Conservation (phyloP, 2,888 invertebrate genomes). For the Bhutanitis thaidina region DNA sequence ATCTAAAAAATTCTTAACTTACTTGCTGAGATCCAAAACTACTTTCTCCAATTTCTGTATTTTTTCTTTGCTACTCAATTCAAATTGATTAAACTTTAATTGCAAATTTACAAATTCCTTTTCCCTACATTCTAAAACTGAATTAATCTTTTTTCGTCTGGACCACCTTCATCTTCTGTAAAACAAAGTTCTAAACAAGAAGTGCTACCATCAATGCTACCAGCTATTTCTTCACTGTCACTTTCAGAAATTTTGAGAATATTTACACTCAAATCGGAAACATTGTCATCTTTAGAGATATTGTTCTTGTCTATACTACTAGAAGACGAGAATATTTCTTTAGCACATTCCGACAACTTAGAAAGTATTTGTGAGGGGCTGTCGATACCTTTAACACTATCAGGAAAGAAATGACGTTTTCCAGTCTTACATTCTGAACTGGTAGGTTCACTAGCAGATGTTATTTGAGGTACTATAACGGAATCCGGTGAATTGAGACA, state of each 20-base stretch:
- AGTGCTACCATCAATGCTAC: slow-evolving; percentile 70
- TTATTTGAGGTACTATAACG: slow-evolving; percentile 44
- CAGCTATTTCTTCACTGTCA: slow-evolving; percentile 70
- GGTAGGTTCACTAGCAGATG: slow-evolving; percentile 66
- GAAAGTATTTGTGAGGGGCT: slow-evolving; percentile 70
- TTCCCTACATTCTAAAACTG: slow-evolving; percentile 63
- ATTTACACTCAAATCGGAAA: slow-evolving; percentile 64
- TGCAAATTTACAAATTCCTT: slow-evolving; percentile 74
- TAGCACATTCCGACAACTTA: slow-evolving; percentile 71
- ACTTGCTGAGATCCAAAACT: slow-evolving; percentile 83
- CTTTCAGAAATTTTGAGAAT: slow-evolving; percentile 72
- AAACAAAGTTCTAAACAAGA: slow-evolving; percentile 74
- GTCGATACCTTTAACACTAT: slow-evolving; percentile 66
- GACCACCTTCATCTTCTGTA: slow-evolving; percentile 64
- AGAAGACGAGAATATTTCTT: slow-evolving; percentile 73
- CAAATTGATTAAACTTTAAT: slow-evolving; percentile 72
- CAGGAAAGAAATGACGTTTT: slow-evolving; percentile 69
- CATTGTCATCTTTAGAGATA: slow-evolving; percentile 51
- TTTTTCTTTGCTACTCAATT: slow-evolving; percentile 66
- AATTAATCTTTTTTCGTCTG: slow-evolving; percentile 54
- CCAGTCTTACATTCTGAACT: slow-evolving; percentile 64
- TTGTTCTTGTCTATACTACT: slow-evolving; percentile 66
- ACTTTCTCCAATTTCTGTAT: slow-evolving; percentile 73
- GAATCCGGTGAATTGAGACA: slow-evolving; percentile 81
- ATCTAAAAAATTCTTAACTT: slow-evolving; percentile 28